Percentiles rank a stretch among this genome's conserved stretches.
phyloP scores from a whole-genome alignment of 2,888 invertebrate species.

The Boloria euphrosyne region DNA sequence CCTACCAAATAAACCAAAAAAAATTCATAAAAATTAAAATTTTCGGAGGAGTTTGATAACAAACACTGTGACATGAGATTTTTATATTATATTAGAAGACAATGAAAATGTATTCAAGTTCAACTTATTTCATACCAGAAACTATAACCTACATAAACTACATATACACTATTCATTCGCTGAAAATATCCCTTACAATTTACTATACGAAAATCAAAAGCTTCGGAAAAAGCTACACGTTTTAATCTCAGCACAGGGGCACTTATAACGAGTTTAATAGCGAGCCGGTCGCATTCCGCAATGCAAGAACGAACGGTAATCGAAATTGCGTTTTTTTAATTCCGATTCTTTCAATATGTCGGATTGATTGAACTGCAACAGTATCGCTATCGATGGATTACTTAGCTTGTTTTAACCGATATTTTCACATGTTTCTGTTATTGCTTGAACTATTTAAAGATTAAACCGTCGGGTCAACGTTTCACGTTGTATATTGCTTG shows the following conservation, averaged over 20 bases:
- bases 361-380: conserved; percentile 31
- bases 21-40: too few species aligned
- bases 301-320: conserved; percentile 35
- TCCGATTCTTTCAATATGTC: conserved; percentile 35
- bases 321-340: conserved; percentile 37
- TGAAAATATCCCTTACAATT: too few species aligned
- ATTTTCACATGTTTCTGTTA: conserved; percentile 15
- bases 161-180: not conserved
- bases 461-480: conserved; percentile 5
- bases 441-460: conserved; percentile 12
- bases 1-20: too few species aligned
- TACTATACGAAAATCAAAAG: not conserved
- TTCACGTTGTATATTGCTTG: not conserved
- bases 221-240: not conserved
- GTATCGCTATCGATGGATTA: conserved; percentile 24
- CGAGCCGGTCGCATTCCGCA: conserved; percentile 31
- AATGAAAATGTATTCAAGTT: too few species aligned
- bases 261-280: conserved; percentile 31
- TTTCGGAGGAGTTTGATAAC: too few species aligned
- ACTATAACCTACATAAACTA: not conserved
- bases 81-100: too few species aligned
- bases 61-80: too few species aligned
- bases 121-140: too few species aligned
- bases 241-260: conserved; percentile 7
- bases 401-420: conserved; percentile 18